Conservation (phyloP, 2,888 invertebrate species). For the Lasiommata megera region DNA sequence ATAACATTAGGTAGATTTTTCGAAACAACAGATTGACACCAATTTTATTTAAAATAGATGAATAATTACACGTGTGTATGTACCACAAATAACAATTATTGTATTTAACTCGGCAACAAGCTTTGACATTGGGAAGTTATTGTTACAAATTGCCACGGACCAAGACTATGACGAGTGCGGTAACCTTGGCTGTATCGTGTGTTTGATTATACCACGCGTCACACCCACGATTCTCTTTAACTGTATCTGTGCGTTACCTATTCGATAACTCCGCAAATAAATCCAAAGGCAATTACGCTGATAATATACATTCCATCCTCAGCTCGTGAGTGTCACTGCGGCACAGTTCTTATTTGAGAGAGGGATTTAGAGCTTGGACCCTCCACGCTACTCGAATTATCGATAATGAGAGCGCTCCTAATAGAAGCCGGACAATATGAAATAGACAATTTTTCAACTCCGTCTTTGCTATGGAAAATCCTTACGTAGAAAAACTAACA, state of each 20-base stretch:
- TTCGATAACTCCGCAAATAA: conserved; percentile 13
- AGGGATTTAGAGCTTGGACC: no score
- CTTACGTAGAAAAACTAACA: no score
- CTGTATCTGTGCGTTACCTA: conserved; percentile 29
- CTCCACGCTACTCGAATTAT: no score
- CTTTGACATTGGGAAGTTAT: conserved; percentile 66
- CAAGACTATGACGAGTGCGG: conserved; percentile 59
- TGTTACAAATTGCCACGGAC: conserved; percentile 64
- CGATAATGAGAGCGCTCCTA: no score
- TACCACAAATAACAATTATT: conserved; percentile 10
- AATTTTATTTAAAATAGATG: no score
- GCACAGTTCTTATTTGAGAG: no score
- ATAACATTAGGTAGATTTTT: no score
- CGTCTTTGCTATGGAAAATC: no score
- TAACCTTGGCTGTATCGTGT: conserved; percentile 70
- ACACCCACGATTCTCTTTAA: conserved; percentile 57
- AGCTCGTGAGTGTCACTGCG: no score
- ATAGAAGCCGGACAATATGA: no score
- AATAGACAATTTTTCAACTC: no score
- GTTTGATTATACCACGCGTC: conserved; percentile 68
- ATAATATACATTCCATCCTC: not conserved
- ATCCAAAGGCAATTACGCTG: not conserved
- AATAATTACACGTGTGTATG: conserved; percentile 19
- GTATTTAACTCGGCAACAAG: conserved; percentile 36
- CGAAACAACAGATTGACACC: no score